Evolutionary conservation across 2,888 invertebrate genomes (phyloP), one percentile per base, ranked within the genome.

Genomic region (Ophonus ardosiacus): DNA sequence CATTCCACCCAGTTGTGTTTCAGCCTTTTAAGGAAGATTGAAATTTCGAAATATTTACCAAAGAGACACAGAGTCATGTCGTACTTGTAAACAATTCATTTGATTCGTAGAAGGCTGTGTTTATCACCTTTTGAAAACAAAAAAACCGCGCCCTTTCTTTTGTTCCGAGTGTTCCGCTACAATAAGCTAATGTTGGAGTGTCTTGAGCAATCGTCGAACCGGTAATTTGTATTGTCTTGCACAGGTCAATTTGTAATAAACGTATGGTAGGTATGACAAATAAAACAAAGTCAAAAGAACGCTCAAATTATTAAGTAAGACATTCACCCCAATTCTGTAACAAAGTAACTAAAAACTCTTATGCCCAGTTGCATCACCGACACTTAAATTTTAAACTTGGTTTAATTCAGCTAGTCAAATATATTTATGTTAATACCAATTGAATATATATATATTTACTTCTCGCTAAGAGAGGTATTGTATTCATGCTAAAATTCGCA

Each of bases 141-240:
- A 57, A 74, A 76, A 78, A 78, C 78, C 78, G 78, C 78, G 78
- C 78, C 78, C 57, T 78, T 78, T 57, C 78, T 78, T 78, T 78
- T 78, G 78, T 78, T 57, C 51, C 24, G 31, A 31, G 71, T 31
- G 78, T 78, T 78, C 78, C 78, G 78, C 78, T 78, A 78, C 78
- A 78, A 56, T 57, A 78, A 78, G 78, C 78, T 78, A 76, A 76
- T 76, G 76, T 76, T 76, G 76, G 13, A 18, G 71, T 40, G 40
- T 43, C 43, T 76, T 56, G 57, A n/a, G 78, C 56, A 78, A 78
- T 43, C 71, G 51, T 57, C 57, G 56, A 56, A 78, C 57, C 57
- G 56, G 78, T 78, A 78, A 57, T 78, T 78, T 57, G 24, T 78
- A 57, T 78, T 78, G 74, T 74, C 43, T 51, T 43, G 43, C 51